Evolutionary conservation across 2,797 vertebrate genomes (phyloP), one percentile per base, ranked within the genome.

Genomic region (Prunella strophiata): DNA sequence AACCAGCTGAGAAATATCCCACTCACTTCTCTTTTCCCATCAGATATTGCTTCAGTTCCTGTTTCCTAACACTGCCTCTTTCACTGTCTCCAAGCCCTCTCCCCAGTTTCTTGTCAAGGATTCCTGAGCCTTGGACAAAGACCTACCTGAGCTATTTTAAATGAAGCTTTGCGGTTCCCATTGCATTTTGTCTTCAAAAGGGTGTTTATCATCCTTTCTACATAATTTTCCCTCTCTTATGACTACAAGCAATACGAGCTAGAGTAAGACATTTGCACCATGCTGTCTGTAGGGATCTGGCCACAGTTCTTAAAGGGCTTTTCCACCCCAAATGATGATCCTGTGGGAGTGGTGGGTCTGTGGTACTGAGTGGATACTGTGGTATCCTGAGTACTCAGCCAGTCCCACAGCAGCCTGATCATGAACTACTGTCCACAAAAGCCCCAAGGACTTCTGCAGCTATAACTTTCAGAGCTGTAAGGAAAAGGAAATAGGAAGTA

Each of bases 1-100:
- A 95, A 96, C 52, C 83, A 78, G 82, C 89, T 91, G 89, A 95
- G 94, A 82, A 86, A 63, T 61, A 73, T 79, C 52, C 52, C 7
- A 0, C 52, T 45, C 76, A 95, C 96, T 97, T 97, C 96, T 59
- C 83, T 86, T 96, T 97, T 96, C 95, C 91, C 92, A 88, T n/a
- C 88, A 91, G 70, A 30, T 29, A 2, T 30, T 88, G 74, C 96
- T 82, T 94, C 85, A 90, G 94, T 96, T 97, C 95, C 91, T 40
- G 3, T 96, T 96, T 90, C 85, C 83, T 40, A 11, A 18, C 3
- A 26, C 7, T 52, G 74, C 54, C 55, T n/a, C 48, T 59, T 29
- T 36, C 55, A 23, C 6, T 0, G 0, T 42, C 78, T 71, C 63
- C 45, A 11, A 57, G 43, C 16, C 38, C 50, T 79, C 58, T 68